Percentiles rank a stretch among this genome's conserved stretches.
These are phyloP conservation scores for Lepidostoma basale DNA, from an alignment of 1,140 invertebrate species.

Conservation along the genomic window DNA sequence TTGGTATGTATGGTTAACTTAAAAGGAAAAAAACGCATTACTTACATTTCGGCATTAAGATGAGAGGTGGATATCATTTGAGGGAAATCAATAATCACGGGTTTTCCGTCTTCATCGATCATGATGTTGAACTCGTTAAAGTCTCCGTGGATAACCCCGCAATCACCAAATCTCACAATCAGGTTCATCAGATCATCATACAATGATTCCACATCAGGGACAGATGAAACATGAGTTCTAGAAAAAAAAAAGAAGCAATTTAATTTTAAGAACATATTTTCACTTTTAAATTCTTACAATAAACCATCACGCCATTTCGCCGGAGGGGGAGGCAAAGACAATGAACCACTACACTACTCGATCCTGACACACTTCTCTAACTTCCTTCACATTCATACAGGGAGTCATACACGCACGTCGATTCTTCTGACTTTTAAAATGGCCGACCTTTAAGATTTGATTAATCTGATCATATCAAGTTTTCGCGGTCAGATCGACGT, in stretches of 20 bases:
- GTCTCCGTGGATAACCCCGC: conserved; percentile 98
- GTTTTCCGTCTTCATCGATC: conserved; percentile 78
- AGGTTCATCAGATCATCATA: conserved; percentile 97
- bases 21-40: conserved; percentile 28
- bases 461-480: too few species aligned
- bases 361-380: too few species aligned
- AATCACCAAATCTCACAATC: conserved; percentile 87
- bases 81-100: conserved; percentile 97
- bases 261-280: conserved; percentile 28
- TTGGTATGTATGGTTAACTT: neutral
- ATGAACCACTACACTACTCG: too few species aligned
- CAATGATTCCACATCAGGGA: conserved; percentile 77
- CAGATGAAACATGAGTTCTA: conserved; percentile 82
- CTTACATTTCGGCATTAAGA: conserved; percentile 87
- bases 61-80: conserved; percentile 98
- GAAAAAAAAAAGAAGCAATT: conserved; percentile 42
- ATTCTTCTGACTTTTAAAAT: too few species aligned
- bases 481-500: too few species aligned
- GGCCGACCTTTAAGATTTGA: too few species aligned
- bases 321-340: too few species aligned
- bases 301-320: too few species aligned
- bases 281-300: too few species aligned
- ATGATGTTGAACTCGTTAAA: conserved; percentile 99
- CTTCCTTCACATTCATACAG: too few species aligned
- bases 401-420: too few species aligned